Evolutionary conservation across 2,888 invertebrate genomes (phyloP).

Genomic region (Xylophagus ater): DNA sequence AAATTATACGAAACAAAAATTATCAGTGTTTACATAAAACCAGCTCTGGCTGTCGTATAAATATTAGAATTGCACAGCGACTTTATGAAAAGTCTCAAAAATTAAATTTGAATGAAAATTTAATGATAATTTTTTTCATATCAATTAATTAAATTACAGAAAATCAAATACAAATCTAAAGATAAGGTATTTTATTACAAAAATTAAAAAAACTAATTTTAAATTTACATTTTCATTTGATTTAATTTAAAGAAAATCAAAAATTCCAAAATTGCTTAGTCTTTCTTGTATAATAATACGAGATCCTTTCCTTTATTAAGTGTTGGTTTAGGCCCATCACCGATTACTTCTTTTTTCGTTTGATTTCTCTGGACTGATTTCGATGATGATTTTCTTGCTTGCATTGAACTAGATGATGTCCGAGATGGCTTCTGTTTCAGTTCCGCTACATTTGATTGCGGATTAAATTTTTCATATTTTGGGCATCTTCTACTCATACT

Average conservation of each 20-base stretch:
- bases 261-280: constrained; percentile 6
- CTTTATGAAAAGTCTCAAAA: constrained; percentile 7
- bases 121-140: neutral
- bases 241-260: neutral
- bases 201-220: neutral
- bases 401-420: too few relatives aligned
- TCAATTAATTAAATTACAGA: neutral
- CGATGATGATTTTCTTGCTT: neutral
- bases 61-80: too few relatives aligned
- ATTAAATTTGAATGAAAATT: neutral
- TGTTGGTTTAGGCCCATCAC: constrained; percentile 5
- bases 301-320: constrained; percentile 5
- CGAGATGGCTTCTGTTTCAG: too few relatives aligned
- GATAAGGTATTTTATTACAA: neutral
- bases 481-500: neutral
- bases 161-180: neutral
- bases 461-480: neutral
- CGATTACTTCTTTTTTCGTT: constrained; percentile 3
- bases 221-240: constrained; percentile 1
- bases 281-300: constrained; percentile 6
- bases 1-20: too few relatives aligned
- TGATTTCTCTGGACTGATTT: neutral
- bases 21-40: too few relatives aligned
- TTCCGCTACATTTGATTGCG: neutral
- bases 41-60: too few relatives aligned